phyloP scores from a whole-genome alignment of 2,888 invertebrate species.

The Caenorhabditis japonica region DNA sequence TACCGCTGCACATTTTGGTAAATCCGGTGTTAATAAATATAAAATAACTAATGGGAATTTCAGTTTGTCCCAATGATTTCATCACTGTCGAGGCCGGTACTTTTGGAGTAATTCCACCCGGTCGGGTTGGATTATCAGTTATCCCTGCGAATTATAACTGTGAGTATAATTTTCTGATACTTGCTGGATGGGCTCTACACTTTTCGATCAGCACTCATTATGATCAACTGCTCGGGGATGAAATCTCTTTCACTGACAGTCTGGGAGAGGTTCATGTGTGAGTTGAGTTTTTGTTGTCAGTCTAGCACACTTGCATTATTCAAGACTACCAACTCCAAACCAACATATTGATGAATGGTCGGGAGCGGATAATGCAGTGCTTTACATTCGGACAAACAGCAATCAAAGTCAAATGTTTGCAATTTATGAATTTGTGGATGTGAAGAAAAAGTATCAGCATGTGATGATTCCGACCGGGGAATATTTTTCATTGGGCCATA shows the following conservation, averaged over 20 bases:
- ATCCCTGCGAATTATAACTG: conserved; percentile 32
- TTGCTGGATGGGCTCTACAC: conserved; percentile 39
- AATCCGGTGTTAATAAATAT: background rate
- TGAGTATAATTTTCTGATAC: conserved; percentile 26
- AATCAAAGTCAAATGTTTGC: conserved; percentile 48
- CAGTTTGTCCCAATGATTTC: conserved; percentile 23
- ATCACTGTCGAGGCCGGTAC: conserved; percentile 36
- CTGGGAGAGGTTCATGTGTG: conserved; percentile 26
- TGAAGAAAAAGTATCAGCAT: conserved; percentile 34
- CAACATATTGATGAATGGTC: conserved; percentile 50
- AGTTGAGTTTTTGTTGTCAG: background rate
- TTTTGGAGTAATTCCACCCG: conserved; percentile 36
- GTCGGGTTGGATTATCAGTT: conserved; percentile 39
- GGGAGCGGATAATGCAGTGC: conserved; percentile 9
- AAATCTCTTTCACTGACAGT: conserved; percentile 32
- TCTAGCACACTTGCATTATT: background rate
- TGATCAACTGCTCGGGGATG: conserved; percentile 27
- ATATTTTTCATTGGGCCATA: conserved; percentile 32
- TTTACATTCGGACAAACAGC: conserved; percentile 23
- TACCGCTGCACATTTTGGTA: conserved; percentile 10
- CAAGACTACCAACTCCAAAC: conserved; percentile 24
- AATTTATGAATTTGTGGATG: conserved; percentile 45
- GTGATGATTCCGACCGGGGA: conserved; percentile 28
- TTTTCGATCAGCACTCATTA: conserved; percentile 45
- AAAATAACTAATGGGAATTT: background rate